Percentiles rank a stretch among this genome's conserved stretches.
Conservation (phyloP, 2,797 vertebrate genomes). For the Anabas testudineus region DNA sequence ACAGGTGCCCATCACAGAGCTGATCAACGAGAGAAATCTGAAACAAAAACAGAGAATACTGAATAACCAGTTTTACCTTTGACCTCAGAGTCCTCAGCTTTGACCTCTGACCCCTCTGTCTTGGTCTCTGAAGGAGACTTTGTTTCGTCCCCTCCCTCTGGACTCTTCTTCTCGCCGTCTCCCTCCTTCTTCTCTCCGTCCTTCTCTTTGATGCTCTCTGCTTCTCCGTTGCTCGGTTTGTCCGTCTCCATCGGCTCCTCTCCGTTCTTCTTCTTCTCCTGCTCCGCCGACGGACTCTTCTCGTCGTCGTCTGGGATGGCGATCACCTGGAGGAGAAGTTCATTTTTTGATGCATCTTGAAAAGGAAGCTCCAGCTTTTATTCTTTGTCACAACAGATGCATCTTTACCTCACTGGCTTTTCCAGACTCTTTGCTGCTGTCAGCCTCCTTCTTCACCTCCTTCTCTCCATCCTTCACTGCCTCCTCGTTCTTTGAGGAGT, state of each 20-base stretch:
- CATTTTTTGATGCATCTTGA: background rate
- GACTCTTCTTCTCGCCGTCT: slow-evolving; percentile 69
- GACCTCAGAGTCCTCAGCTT: slow-evolving; percentile 69
- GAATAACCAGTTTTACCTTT: slow-evolving; percentile 74
- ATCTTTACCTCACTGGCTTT: slow-evolving; percentile 76
- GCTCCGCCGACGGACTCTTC: slow-evolving; percentile 60
- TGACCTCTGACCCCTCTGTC: slow-evolving; percentile 73
- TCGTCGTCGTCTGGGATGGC: slow-evolving; percentile 83
- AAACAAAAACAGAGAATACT: no score
- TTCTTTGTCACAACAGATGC: no score
- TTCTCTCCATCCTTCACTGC: slow-evolving; percentile 76
- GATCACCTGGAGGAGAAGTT: slow-evolving; percentile 72
- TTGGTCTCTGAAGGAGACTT: slow-evolving; percentile 68
- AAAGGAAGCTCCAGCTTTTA: no score
- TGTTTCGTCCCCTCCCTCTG: slow-evolving; percentile 64
- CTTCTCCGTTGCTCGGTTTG: slow-evolving; percentile 69
- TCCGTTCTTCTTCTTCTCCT: slow-evolving; percentile 67
- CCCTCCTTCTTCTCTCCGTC: slow-evolving; percentile 57
- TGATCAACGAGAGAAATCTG: no score
- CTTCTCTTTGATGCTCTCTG: slow-evolving; percentile 51
- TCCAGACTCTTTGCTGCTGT: slow-evolving; percentile 71
- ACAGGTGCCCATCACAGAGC: no score
- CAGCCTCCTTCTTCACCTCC: slow-evolving; percentile 77
- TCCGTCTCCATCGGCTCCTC: slow-evolving; percentile 77
- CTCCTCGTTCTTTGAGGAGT: slow-evolving; percentile 77